Conservation (phyloP, 2,113 vertebrate species). For the Anguilla japonica region DNA sequence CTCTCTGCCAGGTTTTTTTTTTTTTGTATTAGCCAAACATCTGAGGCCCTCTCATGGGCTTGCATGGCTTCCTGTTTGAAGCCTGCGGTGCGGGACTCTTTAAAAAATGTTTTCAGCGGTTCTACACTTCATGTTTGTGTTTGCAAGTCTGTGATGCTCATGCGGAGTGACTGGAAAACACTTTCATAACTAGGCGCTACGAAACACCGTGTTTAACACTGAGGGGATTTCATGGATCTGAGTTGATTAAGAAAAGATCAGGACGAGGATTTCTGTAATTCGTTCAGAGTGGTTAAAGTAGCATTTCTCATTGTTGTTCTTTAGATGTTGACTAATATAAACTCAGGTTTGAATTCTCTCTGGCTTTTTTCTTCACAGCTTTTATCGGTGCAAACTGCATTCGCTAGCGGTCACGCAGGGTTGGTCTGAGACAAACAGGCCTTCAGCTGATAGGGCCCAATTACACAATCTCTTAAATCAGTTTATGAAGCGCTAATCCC, state of each 20-base stretch:
- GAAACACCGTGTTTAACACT: background rate
- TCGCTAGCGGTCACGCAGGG: background rate
- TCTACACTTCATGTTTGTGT: too few species aligned
- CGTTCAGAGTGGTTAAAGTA: background rate
- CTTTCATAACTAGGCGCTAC: too few species aligned
- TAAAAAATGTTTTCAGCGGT: too few species aligned
- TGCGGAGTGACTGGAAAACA: too few species aligned
- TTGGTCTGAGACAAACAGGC: background rate
- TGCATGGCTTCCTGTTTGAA: background rate
- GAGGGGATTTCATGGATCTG: background rate
- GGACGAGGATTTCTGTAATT: background rate
- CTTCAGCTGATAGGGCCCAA: background rate
- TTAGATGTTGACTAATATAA: too few species aligned
- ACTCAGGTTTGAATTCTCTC: background rate
- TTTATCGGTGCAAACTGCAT: background rate
- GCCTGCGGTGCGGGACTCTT: too few species aligned
- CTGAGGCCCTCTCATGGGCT: too few species aligned
- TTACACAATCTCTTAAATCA: background rate
- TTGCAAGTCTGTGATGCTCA: too few species aligned
- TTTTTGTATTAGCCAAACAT: background rate
- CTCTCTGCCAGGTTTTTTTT: background rate
- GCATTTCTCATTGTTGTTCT: too few species aligned
- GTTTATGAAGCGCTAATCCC: background rate
- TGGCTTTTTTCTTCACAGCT: background rate
- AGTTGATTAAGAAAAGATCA: background rate